These are phyloP conservation scores for Climacteris rufus DNA, from an alignment of 2,113 vertebrate genomes.

Conservation along the genomic window DNA sequence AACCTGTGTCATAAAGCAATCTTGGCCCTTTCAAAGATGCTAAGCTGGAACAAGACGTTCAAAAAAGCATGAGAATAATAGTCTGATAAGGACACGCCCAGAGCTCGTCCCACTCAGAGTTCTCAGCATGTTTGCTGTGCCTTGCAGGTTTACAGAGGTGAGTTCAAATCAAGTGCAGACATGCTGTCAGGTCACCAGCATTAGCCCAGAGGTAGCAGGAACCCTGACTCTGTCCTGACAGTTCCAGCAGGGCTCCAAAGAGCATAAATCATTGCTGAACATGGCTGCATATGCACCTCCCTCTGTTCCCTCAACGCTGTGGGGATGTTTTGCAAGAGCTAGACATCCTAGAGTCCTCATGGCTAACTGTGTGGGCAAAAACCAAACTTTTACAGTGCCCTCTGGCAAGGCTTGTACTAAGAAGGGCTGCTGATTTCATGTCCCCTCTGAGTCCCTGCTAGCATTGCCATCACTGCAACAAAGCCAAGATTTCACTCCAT, in stretches of 20 bases:
- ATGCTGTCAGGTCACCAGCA: neutral
- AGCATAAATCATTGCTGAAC: neutral
- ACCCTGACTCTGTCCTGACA: neutral
- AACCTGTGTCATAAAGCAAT: neutral
- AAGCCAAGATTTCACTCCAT: neutral
- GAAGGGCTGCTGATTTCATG: neutral
- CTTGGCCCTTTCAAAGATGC: neutral
- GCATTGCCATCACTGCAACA: neutral
- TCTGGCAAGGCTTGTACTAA: neutral
- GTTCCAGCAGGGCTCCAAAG: neutral
- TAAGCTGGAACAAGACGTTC: neutral
- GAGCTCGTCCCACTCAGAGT: neutral
- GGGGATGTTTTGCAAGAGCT: neutral
- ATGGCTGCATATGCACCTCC: neutral
- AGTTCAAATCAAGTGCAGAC: constrained; percentile 5
- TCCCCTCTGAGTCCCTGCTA: neutral
- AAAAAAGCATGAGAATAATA: neutral
- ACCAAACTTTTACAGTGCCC: neutral
- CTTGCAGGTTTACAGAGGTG: neutral
- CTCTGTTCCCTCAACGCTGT: neutral
- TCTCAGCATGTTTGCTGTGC: neutral
- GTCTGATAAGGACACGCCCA: neutral
- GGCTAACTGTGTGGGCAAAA: neutral
- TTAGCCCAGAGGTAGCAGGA: neutral
- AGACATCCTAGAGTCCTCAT: neutral